These are phyloP conservation scores for Epizoanthus fatuus DNA, from an alignment of 92 coral and sea anemone species.

Conservation along the genomic window DNA sequence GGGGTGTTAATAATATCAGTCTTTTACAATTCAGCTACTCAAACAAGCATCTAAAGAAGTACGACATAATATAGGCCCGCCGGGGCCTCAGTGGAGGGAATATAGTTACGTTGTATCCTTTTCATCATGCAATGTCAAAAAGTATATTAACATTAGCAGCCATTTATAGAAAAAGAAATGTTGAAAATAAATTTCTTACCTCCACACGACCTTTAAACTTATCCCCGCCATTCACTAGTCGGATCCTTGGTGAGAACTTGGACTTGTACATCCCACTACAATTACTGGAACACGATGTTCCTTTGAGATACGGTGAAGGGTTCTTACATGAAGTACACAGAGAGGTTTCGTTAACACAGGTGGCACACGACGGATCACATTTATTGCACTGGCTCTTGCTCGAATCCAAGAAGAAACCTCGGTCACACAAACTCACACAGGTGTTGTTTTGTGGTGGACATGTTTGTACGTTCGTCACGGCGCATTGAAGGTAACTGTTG, in stretches of 20 bases:
- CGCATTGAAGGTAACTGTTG: constrained; percentile 2
- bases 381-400: constrained; percentile 45
- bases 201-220: constrained; percentile 85
- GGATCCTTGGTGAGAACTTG: constrained; percentile 54
- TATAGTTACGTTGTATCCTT: too few species aligned
- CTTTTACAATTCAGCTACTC: too few species aligned
- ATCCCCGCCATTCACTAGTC: constrained; percentile 54
- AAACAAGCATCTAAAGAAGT: too few species aligned
- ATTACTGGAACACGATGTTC: constrained; percentile 48
- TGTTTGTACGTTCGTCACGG: background rate
- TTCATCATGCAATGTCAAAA: too few species aligned
- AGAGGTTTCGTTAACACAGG: constrained; percentile 54
- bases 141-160: too few species aligned
- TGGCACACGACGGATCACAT: constrained; percentile 71
- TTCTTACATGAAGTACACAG: constrained; percentile 81
- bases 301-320: constrained; percentile 59
- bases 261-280: constrained; percentile 75
- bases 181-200: constrained; percentile 37
- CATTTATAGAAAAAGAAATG: background rate
- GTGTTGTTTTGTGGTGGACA: constrained; percentile 19
- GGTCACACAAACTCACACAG: constrained; percentile 73
- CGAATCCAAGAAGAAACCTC: constrained; percentile 64
- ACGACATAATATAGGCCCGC: too few species aligned
- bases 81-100: too few species aligned
- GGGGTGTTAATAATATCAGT: too few species aligned